Percentiles rank a stretch among this genome's conserved stretches.
These are phyloP conservation scores for Coracias cyanogaster DNA, from an alignment of 2,797 vertebrate species.

Conservation along the genomic window DNA sequence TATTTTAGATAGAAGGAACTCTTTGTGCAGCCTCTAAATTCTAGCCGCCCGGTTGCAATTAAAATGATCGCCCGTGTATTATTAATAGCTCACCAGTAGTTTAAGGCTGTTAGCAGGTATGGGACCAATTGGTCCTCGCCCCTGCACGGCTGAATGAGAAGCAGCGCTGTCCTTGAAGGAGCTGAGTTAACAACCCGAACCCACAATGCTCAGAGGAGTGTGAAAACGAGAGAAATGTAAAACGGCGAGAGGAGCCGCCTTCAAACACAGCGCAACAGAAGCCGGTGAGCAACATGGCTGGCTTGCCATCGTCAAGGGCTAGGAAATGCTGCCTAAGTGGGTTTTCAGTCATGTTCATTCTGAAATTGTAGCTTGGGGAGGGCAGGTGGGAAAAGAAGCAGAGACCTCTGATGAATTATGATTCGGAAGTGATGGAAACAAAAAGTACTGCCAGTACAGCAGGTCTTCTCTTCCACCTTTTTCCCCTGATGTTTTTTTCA, in stretches of 20 bases:
- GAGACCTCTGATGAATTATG: not conserved
- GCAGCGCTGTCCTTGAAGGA: conserved; percentile 12
- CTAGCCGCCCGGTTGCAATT: conserved; percentile 22
- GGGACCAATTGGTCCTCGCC: not conserved
- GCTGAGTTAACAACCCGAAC: conserved; percentile 11
- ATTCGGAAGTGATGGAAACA: not conserved
- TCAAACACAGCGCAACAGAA: not conserved
- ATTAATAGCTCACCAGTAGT: conserved; percentile 25
- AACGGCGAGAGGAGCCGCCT: not conserved
- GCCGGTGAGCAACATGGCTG: not conserved
- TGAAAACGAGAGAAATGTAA: conserved; percentile 14
- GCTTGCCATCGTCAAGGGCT: not conserved
- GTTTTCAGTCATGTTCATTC: not conserved
- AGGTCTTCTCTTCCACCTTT: not conserved
- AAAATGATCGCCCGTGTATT: conserved; percentile 28
- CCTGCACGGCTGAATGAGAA: not conserved
- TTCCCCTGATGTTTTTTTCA: not conserved
- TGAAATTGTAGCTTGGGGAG: not conserved
- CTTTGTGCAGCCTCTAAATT: not conserved
- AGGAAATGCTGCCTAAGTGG: not conserved
- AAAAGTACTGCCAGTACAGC: not conserved
- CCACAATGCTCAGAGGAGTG: not conserved
- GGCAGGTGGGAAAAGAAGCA: not conserved
- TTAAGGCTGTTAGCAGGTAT: not conserved
- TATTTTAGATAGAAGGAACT: conserved; percentile 25